These are phyloP conservation scores for Parnassius glacialis DNA, from an alignment of 2,888 invertebrate genomes.

Conservation along the genomic window DNA sequence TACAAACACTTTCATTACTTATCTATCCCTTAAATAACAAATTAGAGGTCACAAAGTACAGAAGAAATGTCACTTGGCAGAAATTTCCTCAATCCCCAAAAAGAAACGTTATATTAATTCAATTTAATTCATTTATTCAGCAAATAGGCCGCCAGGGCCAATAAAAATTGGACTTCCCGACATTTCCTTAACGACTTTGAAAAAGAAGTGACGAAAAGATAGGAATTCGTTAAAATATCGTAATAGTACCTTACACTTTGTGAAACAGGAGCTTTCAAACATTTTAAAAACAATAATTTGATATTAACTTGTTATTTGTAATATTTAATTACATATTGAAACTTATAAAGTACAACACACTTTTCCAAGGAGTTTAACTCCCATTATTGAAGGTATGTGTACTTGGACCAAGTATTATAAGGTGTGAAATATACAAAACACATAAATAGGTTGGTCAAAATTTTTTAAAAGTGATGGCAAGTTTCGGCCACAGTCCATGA, in stretches of 20 bases:
- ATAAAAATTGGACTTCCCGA: constrained; percentile 28
- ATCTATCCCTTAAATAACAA: constrained; percentile 1
- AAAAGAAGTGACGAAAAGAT: constrained; percentile 19
- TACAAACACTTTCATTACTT: constrained; percentile 11
- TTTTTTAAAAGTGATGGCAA: no score
- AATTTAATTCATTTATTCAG: constrained; percentile 31
- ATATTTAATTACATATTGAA: no score
- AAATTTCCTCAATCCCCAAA: constrained; percentile 18
- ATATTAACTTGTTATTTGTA: no score
- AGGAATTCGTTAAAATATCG: constrained; percentile 22
- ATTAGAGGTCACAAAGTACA: constrained; percentile 14
- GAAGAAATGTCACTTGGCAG: constrained; percentile 23
- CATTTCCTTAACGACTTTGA: constrained; percentile 26
- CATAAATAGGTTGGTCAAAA: no score
- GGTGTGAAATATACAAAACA: no score
- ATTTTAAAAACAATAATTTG: no score
- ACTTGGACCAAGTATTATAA: no score
- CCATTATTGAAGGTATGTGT: no score
- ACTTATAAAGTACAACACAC: no score
- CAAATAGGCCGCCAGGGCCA: constrained; percentile 30
- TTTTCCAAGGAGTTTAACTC: no score
- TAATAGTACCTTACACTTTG: constrained; percentile 3
- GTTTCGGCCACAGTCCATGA: no score
- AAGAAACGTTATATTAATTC: constrained; percentile 28
- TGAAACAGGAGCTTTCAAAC: not conserved